phyloP scores from a whole-genome alignment of 1,140 invertebrate species.

The Scylla paramamosain region DNA sequence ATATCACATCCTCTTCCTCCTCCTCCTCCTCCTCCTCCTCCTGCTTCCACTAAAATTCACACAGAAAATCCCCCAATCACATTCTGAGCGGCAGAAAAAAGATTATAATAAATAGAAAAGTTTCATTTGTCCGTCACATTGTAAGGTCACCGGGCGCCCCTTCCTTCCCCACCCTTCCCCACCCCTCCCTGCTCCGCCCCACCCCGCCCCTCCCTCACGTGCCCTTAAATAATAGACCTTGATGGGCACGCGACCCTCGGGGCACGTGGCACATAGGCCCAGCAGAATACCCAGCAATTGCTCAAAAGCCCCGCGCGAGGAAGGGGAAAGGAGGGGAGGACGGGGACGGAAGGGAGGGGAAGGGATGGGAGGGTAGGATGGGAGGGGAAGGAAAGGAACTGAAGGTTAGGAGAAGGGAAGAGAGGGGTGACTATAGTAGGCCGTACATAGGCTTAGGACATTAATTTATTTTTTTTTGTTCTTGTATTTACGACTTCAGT shows the following conservation, averaged over 20 bases:
- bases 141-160: neutral
- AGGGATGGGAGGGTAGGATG: too few relatives aligned
- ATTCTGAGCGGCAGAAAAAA: neutral
- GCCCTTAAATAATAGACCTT: slow-evolving; percentile 19
- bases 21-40: neutral
- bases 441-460: too few relatives aligned
- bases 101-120: neutral
- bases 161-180: neutral
- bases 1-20: neutral
- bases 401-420: neutral
- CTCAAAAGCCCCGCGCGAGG: slow-evolving; percentile 32
- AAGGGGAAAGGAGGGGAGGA: neutral
- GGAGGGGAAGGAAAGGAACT: neutral
- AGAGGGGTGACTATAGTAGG: too few relatives aligned
- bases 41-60: neutral
- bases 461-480: too few relatives aligned
- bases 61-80: neutral
- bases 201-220: neutral
- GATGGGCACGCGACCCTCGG: slow-evolving; percentile 39
- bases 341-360: neutral
- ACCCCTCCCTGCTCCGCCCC: neutral
- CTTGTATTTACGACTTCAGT: too few relatives aligned
- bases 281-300: slow-evolving; percentile 39
- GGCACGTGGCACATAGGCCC: neutral
- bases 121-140: slow-evolving; percentile 33